These are phyloP conservation scores for Coleophora deauratella DNA, from an alignment of 2,888 invertebrate genomes.

Conservation along the genomic window DNA sequence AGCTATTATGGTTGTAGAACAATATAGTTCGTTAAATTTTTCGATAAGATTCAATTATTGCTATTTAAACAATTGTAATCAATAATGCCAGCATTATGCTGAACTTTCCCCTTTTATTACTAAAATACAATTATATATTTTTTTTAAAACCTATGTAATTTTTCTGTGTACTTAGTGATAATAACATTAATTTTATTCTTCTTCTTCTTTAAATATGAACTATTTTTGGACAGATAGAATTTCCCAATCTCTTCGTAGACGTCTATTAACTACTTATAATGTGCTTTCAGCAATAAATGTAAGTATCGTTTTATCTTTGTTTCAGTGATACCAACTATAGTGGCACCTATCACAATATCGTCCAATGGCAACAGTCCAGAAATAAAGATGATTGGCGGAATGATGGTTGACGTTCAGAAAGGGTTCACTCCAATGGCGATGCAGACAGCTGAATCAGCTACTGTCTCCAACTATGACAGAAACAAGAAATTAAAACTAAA, in stretches of 20 bases:
- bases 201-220: no score
- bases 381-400: conserved; percentile 55
- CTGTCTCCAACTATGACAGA: conserved; percentile 29
- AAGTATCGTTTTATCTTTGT: conserved; percentile 24
- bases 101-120: no score
- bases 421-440: conserved; percentile 39
- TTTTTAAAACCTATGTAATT: no score
- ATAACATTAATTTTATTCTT: no score
- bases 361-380: conserved; percentile 69
- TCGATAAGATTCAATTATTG: neutral
- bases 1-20: conserved; percentile 6
- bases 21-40: conserved; percentile 9
- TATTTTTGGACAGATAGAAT: no score
- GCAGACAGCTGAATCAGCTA: conserved; percentile 22
- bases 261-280: no score
- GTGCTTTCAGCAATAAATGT: no score
- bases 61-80: no score
- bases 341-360: conserved; percentile 56
- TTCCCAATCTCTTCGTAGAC: no score
- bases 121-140: no score
- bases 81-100: no score
- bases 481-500: conserved; percentile 29
- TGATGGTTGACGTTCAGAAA: conserved; percentile 46
- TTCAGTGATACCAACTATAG: conserved; percentile 54
- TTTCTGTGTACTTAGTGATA: no score